A percentile compares a stretch with the other conserved stretches of the same genome.
phyloP scores from a whole-genome alignment of 2,113 vertebrate genomes.

The Lophura nycthemera region DNA sequence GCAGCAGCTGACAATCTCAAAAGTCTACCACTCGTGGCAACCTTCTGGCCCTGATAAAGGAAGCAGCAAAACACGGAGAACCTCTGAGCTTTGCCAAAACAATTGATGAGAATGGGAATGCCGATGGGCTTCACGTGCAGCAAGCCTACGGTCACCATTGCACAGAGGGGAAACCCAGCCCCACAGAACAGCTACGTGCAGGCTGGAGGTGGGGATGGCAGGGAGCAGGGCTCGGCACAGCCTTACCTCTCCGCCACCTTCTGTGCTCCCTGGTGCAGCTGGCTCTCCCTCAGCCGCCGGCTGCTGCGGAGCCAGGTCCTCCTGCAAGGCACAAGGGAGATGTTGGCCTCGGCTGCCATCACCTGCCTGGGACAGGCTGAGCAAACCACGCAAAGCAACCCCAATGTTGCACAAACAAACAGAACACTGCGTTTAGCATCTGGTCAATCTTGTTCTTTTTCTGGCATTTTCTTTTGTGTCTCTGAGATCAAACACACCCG shows the following conservation, averaged over 20 bases:
- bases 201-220: accelerated
- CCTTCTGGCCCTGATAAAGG: not conserved
- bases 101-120: not conserved
- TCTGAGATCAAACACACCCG: not conserved
- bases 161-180: not conserved
- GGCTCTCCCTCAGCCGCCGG: conserved; percentile 36
- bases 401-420: accelerated
- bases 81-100: not conserved
- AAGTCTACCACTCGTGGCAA: not conserved
- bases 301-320: conserved; percentile 63
- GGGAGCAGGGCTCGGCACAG: not conserved
- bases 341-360: not conserved
- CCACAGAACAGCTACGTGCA: not conserved
- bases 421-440: not conserved
- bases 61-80: accelerated
- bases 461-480: not conserved
- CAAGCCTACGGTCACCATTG: not conserved
- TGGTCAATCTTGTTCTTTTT: not conserved
- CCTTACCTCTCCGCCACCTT: conserved; percentile 57
- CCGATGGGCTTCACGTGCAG: accelerated
- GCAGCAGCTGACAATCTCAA: not conserved
- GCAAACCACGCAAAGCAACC: accelerated
- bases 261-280: not conserved
- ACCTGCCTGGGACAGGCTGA: not conserved
- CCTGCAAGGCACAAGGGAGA: conserved; percentile 60